Base-by-base conservation (phyloP, 2,113 vertebrate genomes). In the Corythoichthys intestinalis region DNA sequence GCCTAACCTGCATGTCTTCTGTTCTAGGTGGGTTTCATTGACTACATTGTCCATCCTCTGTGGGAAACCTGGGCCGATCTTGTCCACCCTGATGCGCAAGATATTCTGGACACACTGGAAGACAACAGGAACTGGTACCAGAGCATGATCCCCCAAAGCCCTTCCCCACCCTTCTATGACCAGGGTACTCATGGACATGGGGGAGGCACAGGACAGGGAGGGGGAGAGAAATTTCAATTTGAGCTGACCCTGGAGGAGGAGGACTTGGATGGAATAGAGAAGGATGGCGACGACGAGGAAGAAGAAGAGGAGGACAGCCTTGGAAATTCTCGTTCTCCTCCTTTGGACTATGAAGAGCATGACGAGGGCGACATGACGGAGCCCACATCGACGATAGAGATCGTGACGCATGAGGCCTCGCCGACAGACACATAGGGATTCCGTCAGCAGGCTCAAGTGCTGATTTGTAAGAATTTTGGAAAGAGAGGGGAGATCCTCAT, bases 91-190 rank as follows among this genome's bases (percentile, higher is more conserved):
- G 97, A 99, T 0, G 97, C 97, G 58, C 97, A 99, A 90, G 97
- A 99, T 89, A 99, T 99, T 83, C 91, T 99, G 88, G 97, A 99
- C 86, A 99, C 96, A 0, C 83, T 99, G 82, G 96, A 98, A 89
- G 97, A 99, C 86, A 99, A 99, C 90, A 94, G 97, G 86, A 98
- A 99, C 93, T 99, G 96, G 96, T 99, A 99, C 90, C 97, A 98
- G 93, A 98, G 97, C 87, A 99, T 98, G 97, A 98, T 99, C 75
- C 97, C 97, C 61, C 96, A 98, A 89, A 99, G 97, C 75, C 97
- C 97, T 0, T 98, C 97, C 10, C 97, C 97, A 9, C 95, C 97
- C 0, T 92, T 96, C 82, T 97, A 98, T 0, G 95, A 97, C 65
- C 91, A 91, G 70, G 92, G 89, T 75, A 91, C 92, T 59, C 96